These are phyloP conservation scores for Chirona hameri DNA, from an alignment of 2,888 invertebrate genomes.

Conservation along the genomic window DNA sequence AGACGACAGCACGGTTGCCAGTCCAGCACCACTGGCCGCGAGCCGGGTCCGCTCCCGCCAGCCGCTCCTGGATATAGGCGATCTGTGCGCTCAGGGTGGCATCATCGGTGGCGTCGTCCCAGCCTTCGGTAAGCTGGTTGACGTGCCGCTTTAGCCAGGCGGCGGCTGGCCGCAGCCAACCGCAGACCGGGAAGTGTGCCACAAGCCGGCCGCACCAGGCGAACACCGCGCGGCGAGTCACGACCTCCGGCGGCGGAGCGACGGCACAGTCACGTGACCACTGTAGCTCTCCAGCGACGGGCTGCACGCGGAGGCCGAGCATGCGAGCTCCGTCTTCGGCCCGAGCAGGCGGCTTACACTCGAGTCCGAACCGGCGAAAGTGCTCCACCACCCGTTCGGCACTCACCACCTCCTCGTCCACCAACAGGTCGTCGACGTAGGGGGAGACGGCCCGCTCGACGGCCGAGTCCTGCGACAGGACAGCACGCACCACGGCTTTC, in stretches of 20 bases:
- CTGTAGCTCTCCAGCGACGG: slow-evolving; percentile 5
- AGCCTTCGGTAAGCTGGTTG: neutral
- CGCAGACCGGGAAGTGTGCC: slow-evolving; percentile 23
- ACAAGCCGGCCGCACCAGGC: slow-evolving; percentile 23
- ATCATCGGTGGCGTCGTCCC: slow-evolving; percentile 12
- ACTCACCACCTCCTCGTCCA: slow-evolving; percentile 31
- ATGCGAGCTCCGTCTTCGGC: slow-evolving; percentile 29
- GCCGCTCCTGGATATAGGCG: neutral
- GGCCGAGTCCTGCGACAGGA: slow-evolving; percentile 27
- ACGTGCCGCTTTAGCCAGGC: slow-evolving; percentile 27
- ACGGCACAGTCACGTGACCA: slow-evolving; percentile 24
- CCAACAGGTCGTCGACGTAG: slow-evolving; percentile 33
- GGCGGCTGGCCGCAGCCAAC: slow-evolving; percentile 30
- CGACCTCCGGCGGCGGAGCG: neutral
- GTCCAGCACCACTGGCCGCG: neutral
- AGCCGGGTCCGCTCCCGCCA: slow-evolving; percentile 4
- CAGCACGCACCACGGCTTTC: slow-evolving; percentile 22
- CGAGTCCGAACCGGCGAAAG: slow-evolving; percentile 24
- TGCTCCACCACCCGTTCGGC: slow-evolving; percentile 29
- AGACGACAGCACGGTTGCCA: neutral
- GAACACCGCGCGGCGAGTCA: slow-evolving; percentile 30
- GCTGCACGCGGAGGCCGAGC: neutral
- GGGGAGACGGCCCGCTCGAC: slow-evolving; percentile 26
- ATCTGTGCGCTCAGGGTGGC: neutral
- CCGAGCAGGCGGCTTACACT: slow-evolving; percentile 23